Conservation (phyloP, 2,113 vertebrate genomes). For the Ceyx cyanopectus region DNA sequence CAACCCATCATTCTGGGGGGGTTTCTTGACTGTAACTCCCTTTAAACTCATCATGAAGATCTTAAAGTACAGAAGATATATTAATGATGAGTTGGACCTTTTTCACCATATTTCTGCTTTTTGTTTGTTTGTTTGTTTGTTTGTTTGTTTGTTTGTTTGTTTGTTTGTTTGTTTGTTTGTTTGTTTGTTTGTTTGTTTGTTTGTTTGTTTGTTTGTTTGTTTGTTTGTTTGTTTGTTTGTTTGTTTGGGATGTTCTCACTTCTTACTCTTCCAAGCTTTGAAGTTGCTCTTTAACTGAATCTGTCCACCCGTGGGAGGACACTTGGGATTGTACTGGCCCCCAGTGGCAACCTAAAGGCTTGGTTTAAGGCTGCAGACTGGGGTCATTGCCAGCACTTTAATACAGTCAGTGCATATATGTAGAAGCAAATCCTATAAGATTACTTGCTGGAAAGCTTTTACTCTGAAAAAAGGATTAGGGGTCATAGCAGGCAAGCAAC, state of each 20-base stretch:
- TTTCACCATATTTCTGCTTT: not conserved
- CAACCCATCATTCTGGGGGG: rapidly evolving
- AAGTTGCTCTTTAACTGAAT: not conserved
- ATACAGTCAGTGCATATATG: not conserved
- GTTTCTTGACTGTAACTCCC: not conserved
- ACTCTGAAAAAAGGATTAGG: constrained; percentile 31
- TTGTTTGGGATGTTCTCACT: too few species aligned
- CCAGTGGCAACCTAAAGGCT: not conserved
- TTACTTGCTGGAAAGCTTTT: constrained; percentile 43
- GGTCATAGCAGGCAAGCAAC: constrained; percentile 13
- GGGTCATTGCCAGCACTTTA: not conserved
- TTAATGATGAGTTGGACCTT: not conserved
- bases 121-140: not conserved
- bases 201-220: too few species aligned
- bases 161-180: too few species aligned
- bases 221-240: too few species aligned
- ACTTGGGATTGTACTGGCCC: not conserved
- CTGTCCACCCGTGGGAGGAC: not conserved
- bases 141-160: too few species aligned
- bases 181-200: too few species aligned
- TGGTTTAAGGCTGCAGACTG: not conserved
- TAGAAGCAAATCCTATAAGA: constrained; percentile 30
- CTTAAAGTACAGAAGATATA: not conserved
- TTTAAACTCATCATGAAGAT: not conserved
- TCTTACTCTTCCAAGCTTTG: not conserved